Evolutionary conservation across 2,797 vertebrate species (phyloP).

Genomic region (Odontamblyopus rebecca): DNA sequence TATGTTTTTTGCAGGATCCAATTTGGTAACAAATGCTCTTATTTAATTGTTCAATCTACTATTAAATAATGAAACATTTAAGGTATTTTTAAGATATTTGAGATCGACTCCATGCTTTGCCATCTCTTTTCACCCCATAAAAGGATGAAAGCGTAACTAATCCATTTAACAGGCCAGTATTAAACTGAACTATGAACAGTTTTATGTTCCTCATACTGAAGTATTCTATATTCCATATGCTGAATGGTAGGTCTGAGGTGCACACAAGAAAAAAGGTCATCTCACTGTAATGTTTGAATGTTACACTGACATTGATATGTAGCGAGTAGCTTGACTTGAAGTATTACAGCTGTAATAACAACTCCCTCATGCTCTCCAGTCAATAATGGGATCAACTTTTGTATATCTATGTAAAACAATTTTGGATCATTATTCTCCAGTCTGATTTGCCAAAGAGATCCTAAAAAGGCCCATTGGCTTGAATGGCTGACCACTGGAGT

Average conservation of each 20-base stretch:
- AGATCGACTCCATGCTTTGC: conserved; percentile 38
- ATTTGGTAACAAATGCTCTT: background rate
- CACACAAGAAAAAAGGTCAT: conserved; percentile 34
- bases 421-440: conserved; percentile 57
- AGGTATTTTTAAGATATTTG: conserved; percentile 1
- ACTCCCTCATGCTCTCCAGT: conserved; percentile 43
- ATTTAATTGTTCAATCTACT: background rate
- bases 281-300: conserved; percentile 62
- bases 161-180: conserved; percentile 33
- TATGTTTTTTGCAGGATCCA: background rate
- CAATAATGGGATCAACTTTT: conserved; percentile 36
- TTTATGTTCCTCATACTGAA: conserved; percentile 45
- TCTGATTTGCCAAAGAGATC: conserved; percentile 88
- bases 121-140: background rate
- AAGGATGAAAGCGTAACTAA: background rate
- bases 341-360: conserved; percentile 66
- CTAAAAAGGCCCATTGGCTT: conserved; percentile 54
- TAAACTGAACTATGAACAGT: conserved; percentile 47
- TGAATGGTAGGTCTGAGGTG: conserved; percentile 44
- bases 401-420: conserved; percentile 66
- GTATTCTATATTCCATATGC: conserved; percentile 50
- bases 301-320: conserved; percentile 67
- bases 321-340: conserved; percentile 71
- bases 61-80: background rate
- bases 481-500: conserved; percentile 52